Conservation (phyloP, 2,797 vertebrate species). For the Sphenodon punctatus region DNA sequence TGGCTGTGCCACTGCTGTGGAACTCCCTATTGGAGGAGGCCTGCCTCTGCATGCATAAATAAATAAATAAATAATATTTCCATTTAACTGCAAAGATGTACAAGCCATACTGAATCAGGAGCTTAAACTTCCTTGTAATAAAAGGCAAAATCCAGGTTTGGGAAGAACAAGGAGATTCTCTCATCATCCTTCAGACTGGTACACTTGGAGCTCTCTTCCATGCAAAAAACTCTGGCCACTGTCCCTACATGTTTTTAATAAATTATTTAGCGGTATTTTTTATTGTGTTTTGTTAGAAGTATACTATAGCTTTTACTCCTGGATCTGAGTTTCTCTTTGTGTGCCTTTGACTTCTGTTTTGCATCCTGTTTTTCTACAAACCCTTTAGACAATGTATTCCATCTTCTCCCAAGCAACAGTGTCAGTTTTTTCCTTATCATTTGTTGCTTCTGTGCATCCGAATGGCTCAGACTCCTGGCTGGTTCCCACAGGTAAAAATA, state of each 20-base stretch:
- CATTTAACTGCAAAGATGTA: too few species aligned
- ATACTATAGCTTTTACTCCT: not conserved
- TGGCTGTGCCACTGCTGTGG: too few species aligned
- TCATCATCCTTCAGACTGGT: not conserved
- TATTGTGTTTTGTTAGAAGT: not conserved
- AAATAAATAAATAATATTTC: too few species aligned
- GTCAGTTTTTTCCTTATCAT: not conserved
- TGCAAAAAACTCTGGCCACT: not conserved
- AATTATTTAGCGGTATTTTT: not conserved
- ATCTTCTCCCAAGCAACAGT: slow-evolving; percentile 4
- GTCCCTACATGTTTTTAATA: not conserved
- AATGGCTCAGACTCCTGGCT: not conserved
- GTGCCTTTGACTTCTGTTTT: slow-evolving; percentile 6
- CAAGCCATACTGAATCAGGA: too few species aligned
- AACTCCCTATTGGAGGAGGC: too few species aligned
- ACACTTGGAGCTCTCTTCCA: not conserved
- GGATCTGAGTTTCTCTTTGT: not conserved
- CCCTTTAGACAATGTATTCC: not conserved
- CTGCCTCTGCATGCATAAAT: too few species aligned
- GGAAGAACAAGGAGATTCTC: not conserved
- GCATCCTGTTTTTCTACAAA: slow-evolving; percentile 3
- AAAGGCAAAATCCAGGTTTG: not conserved
- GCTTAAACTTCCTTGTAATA: not conserved
- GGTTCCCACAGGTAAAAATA: slow-evolving; percentile 19
- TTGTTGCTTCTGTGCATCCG: not conserved